These are phyloP conservation scores for Aplochiton taeniatus DNA, from an alignment of 2,797 vertebrate species.

Conservation along the genomic window DNA sequence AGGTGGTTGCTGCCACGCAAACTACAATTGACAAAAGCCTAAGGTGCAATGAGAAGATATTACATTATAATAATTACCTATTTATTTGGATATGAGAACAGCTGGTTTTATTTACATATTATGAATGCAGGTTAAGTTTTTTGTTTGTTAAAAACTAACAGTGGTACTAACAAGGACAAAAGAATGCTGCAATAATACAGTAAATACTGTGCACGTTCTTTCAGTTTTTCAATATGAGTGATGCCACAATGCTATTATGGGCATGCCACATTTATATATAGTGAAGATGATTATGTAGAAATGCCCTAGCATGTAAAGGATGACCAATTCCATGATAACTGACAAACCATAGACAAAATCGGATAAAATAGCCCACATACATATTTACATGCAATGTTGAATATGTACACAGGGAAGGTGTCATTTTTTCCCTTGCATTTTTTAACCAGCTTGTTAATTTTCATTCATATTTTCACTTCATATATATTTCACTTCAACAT, in stretches of 20 bases:
- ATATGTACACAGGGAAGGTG: constrained; percentile 15
- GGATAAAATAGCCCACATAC: constrained; percentile 26
- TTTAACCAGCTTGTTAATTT: constrained; percentile 26
- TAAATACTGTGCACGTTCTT: constrained; percentile 44
- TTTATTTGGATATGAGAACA: constrained; percentile 73
- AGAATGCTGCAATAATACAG: constrained; percentile 27
- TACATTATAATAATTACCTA: constrained; percentile 21
- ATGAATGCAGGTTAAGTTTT: neutral
- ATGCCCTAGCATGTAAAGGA: constrained; percentile 18
- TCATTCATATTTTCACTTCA: too few relatives aligned
- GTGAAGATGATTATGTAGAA: constrained; percentile 9
- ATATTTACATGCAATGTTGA: constrained; percentile 57
- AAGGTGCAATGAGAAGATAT: too few relatives aligned
- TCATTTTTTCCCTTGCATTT: constrained; percentile 20
- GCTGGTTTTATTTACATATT: neutral
- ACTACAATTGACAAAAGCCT: too few relatives aligned
- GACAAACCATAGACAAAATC: constrained; percentile 41
- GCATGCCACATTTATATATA: constrained; percentile 8
- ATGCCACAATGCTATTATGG: constrained; percentile 21
- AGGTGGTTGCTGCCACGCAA: too few relatives aligned
- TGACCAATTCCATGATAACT: constrained; percentile 20
- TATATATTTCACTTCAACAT: too few relatives aligned
- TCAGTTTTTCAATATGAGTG: constrained; percentile 32
- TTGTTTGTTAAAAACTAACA: neutral
- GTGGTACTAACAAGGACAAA: constrained; percentile 3